Percentiles rank a stretch among this genome's conserved stretches.
Evolutionary conservation across 1,140 invertebrate genomes (phyloP).

Genomic region (Caerostris extrusa): DNA sequence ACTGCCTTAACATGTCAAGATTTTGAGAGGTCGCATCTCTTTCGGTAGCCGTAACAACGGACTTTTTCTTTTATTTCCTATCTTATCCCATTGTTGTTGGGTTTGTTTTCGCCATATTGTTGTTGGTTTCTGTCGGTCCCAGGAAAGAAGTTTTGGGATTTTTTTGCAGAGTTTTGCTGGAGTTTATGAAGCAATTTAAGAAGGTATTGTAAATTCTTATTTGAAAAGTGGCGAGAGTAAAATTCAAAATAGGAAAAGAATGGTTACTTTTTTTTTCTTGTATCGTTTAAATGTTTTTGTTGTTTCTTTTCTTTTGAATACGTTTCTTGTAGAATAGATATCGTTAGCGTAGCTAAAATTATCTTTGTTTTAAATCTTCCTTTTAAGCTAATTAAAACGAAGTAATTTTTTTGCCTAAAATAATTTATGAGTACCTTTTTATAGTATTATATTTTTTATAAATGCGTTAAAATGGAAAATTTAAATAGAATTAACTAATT

Average conservation of each 20-base stretch:
- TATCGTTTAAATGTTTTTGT: no score
- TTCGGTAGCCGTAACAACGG: constrained; percentile 42
- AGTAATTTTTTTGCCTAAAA: no score
- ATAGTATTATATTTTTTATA: no score
- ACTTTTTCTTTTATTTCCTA: constrained; percentile 14
- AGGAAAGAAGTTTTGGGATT: not conserved
- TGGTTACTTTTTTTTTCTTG: no score
- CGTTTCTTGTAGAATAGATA: no score
- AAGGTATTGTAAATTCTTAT: not conserved
- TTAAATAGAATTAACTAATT: no score
- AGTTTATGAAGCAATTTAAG: not conserved
- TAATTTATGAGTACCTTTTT: no score
- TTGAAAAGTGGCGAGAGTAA: not conserved
- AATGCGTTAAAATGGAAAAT: no score
- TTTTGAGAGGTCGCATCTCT: constrained; percentile 56
- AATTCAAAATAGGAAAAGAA: not conserved
- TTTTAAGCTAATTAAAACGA: no score
- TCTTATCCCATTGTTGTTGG: not conserved
- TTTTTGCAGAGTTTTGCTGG: not conserved
- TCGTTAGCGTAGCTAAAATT: no score
- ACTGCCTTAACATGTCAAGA: constrained; percentile 66
- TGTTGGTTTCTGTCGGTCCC: not conserved
- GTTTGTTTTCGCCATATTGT: not conserved
- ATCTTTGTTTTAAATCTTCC: no score
- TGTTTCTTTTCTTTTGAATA: no score